Conservation (phyloP, 1,140 invertebrate species). For the Pseudomyrmex cubaensis region DNA sequence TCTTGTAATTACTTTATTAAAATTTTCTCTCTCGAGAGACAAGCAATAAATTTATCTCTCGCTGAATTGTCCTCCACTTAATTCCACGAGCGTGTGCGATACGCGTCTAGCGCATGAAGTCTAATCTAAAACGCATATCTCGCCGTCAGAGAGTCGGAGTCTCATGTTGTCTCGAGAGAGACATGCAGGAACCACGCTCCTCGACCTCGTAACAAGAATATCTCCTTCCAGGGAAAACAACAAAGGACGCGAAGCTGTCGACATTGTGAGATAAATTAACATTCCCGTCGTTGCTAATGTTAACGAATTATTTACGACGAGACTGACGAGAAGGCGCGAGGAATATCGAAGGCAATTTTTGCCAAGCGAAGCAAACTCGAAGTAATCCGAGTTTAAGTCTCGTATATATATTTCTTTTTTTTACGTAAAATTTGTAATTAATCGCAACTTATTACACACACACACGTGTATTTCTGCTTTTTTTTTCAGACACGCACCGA, state of each 20-base stretch:
- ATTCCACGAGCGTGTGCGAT: slow-evolving; percentile 4
- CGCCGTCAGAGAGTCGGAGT: neutral
- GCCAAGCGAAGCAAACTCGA: no score
- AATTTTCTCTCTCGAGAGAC: no score
- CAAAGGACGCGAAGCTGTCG: neutral
- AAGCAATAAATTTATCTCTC: neutral
- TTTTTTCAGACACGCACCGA: no score
- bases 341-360: no score
- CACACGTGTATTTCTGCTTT: neutral
- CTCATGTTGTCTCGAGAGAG: neutral
- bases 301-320: neutral
- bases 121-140: slow-evolving; percentile 57
- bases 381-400: no score
- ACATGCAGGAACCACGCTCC: neutral
- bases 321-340: neutral
- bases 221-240: neutral
- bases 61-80: slow-evolving; percentile 49
- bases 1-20: no score
- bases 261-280: neutral
- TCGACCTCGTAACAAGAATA: slow-evolving; percentile 8
- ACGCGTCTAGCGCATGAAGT: slow-evolving; percentile 58
- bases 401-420: neutral
- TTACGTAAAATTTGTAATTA: neutral
- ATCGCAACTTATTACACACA: no score
- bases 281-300: neutral